Percentiles rank a stretch among this genome's conserved stretches.
Evolutionary conservation across 2,888 invertebrate species (phyloP).

Genomic region (Crepidodera aurea): DNA sequence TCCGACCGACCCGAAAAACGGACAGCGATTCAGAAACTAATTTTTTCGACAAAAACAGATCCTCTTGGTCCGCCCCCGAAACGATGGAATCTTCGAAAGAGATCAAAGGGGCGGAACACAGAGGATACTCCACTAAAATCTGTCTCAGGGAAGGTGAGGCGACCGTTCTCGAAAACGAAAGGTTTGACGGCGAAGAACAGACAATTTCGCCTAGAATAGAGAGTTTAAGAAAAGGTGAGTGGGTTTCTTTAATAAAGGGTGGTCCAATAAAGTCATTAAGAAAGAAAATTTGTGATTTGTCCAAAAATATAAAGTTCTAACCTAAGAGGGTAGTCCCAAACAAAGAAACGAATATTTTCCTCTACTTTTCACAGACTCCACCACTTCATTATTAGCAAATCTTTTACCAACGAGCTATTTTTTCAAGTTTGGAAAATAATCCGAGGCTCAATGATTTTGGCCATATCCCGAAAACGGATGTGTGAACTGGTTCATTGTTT

Average conservation of each 20-base stretch:
- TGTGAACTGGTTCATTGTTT: too few relatives aligned
- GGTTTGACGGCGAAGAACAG: constrained; percentile 45
- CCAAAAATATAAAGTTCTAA: too few relatives aligned
- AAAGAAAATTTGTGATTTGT: too few relatives aligned
- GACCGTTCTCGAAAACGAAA: constrained; percentile 58
- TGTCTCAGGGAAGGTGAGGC: constrained; percentile 63
- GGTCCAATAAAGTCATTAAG: too few relatives aligned
- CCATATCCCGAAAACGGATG: too few relatives aligned
- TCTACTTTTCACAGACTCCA: too few relatives aligned
- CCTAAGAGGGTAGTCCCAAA: too few relatives aligned
- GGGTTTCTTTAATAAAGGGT: background rate
- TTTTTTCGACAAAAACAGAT: constrained; percentile 36
- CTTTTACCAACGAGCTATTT: too few relatives aligned
- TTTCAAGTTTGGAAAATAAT: too few relatives aligned
- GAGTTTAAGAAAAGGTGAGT: constrained; percentile 53
- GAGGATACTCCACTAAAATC: constrained; percentile 69
- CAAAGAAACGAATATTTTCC: too few relatives aligned
- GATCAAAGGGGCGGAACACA: constrained; percentile 55
- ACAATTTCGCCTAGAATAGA: constrained; percentile 56
- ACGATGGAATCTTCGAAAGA: constrained; percentile 62
- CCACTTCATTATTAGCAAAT: too few relatives aligned
- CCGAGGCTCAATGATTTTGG: too few relatives aligned
- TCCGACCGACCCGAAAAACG: constrained; percentile 52
- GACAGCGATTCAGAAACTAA: constrained; percentile 44
- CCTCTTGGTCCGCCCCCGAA: constrained; percentile 63